These are phyloP conservation scores for Anoplopoma fimbria DNA, from an alignment of 2,113 vertebrate genomes.

Conservation along the genomic window DNA sequence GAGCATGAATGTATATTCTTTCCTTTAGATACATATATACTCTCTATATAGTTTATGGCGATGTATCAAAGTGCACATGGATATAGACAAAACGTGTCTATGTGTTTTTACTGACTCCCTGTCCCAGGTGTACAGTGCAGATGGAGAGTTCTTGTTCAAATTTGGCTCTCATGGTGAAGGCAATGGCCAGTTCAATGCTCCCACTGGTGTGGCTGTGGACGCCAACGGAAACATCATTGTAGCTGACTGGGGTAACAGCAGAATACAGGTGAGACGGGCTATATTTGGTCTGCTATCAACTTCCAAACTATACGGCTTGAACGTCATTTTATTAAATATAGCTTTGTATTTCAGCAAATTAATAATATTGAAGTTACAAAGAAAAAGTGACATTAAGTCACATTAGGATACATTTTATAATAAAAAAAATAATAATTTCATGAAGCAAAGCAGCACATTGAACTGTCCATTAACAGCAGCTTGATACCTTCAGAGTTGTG, in stretches of 20 bases:
- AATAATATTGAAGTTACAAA: neutral
- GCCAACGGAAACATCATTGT: conserved; percentile 96
- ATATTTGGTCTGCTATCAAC: neutral
- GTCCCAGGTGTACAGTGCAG: conserved; percentile 93
- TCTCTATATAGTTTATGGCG: neutral
- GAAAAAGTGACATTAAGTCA: neutral
- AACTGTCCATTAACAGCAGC: neutral
- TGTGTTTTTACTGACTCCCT: neutral
- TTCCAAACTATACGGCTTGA: neutral
- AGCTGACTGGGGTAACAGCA: conserved; percentile 98
- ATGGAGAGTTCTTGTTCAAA: conserved; percentile 96
- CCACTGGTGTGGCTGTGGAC: conserved; percentile 94
- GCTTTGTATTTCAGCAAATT: neutral
- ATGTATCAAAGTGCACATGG: neutral
- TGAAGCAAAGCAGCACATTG: neutral
- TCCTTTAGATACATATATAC: neutral
- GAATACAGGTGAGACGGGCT: conserved; percentile 89
- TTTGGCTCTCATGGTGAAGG: conserved; percentile 97
- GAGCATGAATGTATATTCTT: neutral
- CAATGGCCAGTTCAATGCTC: conserved; percentile 97
- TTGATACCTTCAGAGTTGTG: neutral
- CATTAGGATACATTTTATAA: neutral
- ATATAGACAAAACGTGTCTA: neutral
- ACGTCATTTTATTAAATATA: neutral
- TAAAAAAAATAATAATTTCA: neutral